Evolutionary conservation across 2,888 invertebrate genomes (phyloP), one percentile per base, ranked within the genome.

Genomic region (Orthonevra nobilis): DNA sequence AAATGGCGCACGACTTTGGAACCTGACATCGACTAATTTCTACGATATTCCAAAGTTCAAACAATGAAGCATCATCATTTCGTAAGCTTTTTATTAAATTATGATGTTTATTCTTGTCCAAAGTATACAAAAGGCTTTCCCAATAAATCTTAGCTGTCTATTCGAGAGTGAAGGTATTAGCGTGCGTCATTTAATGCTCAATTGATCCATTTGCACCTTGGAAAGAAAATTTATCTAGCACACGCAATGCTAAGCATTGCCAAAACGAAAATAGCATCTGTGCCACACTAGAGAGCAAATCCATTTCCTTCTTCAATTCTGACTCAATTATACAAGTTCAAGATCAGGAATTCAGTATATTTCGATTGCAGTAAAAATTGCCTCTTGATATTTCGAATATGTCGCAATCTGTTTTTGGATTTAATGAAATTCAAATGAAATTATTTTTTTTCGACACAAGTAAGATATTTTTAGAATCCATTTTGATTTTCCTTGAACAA

Each of bases 321-420:
- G 10, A 3, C 30, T 20, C 38, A 63, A 63, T 42, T 50, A n/a
- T 40, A 10, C 40, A 56, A 42, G 56, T 56, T 56, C 56, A 56
- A 30, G 40, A 42, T 56, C 48, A 48, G 7, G 48, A 48, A 30
- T 30, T 48, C 30, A n/a, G n/a, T 17, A 14, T 5, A 48, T 17
- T 26, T 26, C 4, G 15, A 7, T 14, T 44, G 6, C 26, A 44
- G 14, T 0, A 9, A 23, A 44, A n/a, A n/a, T 44, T 26, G 5
- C 2, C 14, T 26, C 14, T 7, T 17, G 23, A 44, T 5, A 14
- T 2, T n/a, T n/a, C n/a, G n/a, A n/a, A n/a, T n/a, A n/a, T n/a
- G n/a, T n/a, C n/a, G n/a, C n/a, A n/a, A n/a, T n/a, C n/a, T n/a
- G n/a, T n/a, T n/a, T n/a, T n/a, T n/a, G n/a, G n/a, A n/a, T n/a